Evolutionary conservation across 2,797 vertebrate species (phyloP).

Genomic region (Chlorospingus semifuscus): DNA sequence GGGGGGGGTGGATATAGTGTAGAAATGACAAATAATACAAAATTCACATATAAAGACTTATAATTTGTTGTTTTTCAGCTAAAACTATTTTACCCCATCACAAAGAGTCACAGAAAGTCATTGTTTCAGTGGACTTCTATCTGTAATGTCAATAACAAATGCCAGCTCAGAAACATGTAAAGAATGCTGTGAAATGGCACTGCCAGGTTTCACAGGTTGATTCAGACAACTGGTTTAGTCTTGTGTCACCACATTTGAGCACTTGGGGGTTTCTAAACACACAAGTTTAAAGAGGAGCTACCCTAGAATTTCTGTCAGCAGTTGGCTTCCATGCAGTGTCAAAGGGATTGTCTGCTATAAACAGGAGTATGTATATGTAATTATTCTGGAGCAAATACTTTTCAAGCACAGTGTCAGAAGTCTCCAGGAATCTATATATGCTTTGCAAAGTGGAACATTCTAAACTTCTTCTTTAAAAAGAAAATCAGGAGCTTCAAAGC

Average conservation of each 20-base stretch:
- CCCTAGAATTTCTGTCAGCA: not conserved
- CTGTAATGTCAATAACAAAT: not conserved
- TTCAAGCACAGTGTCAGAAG: not conserved
- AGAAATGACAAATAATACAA: not conserved
- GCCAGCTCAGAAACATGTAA: not conserved
- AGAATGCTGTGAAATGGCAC: not conserved
- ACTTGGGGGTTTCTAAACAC: not conserved
- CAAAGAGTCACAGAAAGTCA: not conserved
- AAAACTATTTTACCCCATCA: not conserved
- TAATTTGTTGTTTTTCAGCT: not conserved
- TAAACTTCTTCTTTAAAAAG: not conserved
- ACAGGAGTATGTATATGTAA: not conserved
- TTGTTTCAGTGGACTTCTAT: not conserved
- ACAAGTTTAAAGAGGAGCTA: not conserved
- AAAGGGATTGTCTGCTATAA: not conserved
- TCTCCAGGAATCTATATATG: not conserved
- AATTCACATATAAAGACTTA: not conserved
- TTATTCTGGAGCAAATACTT: not conserved
- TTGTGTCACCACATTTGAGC: not conserved
- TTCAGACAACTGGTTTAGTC: not conserved
- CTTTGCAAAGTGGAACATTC: not conserved
- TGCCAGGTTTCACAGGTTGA: not conserved
- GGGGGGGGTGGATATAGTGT: not conserved
- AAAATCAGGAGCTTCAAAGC: not conserved
- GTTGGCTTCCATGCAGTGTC: not conserved